These are phyloP conservation scores for Jordanella pulchra DNA, from an alignment of 2,797 vertebrate genomes.

Conservation along the genomic window DNA sequence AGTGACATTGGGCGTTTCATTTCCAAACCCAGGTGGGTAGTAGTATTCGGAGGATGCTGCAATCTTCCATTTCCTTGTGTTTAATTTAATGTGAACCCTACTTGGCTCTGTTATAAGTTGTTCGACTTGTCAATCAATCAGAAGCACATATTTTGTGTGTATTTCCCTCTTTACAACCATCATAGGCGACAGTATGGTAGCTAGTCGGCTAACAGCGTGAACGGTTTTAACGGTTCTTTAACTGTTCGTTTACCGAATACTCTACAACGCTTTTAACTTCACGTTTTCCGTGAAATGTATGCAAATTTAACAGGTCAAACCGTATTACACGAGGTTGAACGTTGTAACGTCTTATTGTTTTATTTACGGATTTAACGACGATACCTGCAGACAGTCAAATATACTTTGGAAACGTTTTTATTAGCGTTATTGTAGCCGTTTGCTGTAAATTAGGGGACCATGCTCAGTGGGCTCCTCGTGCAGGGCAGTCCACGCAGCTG, in stretches of 20 bases:
- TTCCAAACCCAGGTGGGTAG: conserved; percentile 39
- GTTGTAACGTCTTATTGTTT: background rate
- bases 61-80: conserved; percentile 19
- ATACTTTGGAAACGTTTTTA: background rate
- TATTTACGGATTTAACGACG: background rate
- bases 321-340: background rate
- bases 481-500: background rate
- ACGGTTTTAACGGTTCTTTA: conserved; percentile 15
- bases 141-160: conserved; percentile 36
- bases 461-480: background rate
- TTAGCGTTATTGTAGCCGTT: background rate
- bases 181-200: conserved; percentile 52
- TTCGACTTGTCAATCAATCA: conserved; percentile 50
- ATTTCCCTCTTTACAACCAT: conserved; percentile 38
- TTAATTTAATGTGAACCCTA: conserved; percentile 5
- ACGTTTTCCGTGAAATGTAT: background rate
- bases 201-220: conserved; percentile 66
- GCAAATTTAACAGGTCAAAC: background rate
- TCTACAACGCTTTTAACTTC: background rate
- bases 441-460: background rate
- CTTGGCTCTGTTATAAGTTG: conserved; percentile 37
- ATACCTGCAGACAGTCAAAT: background rate
- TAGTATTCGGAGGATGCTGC: conserved; percentile 39
- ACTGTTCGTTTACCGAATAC: background rate
- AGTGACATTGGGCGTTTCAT: conserved; percentile 62